Evolutionary conservation across 2,797 vertebrate genomes (phyloP), one percentile per base, ranked within the genome.

Genomic region (Sphaeramia orbicularis): DNA sequence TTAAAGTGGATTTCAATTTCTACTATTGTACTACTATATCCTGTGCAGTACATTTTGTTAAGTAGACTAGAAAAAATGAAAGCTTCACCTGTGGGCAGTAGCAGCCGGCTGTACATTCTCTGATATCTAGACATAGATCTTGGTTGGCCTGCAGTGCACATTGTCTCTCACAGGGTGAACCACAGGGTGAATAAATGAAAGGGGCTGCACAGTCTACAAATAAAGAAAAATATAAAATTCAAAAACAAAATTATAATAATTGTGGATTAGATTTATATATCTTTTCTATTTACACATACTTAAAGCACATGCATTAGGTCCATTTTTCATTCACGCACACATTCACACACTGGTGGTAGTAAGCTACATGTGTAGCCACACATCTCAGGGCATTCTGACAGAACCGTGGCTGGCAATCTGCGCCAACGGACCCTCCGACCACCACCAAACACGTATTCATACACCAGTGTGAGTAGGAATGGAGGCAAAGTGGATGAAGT

Each of bases 41-140:
- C 15, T 54, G 30, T 32, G 30, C 30, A 32, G 3, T 27, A 11
- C 11, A 35, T 10, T n/a, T 0, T 27, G 14, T 12, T 52, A 40
- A 15, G 38, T 4, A 58, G 8, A 53, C 1, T 1, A 12, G 13
- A 10, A 7, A 0, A 12, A 15, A 21, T 45, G 0, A 44, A 44
- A 24, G 19, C 13, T 15, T 62, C 10, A 96, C 96, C 96, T 94
- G 69, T 0, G 95, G 95, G 79, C 97, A 98, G 91, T 96, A 96
- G 83, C 97, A 98, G 61, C 96, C 96, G 0, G 95, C 92, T 12
- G 90, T 93, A 66, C 97, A 97, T 36, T 83, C 81, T 0, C 63
- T 78, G 30, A 78, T 80, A 2, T 86, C 92, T 2, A 50, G 63
- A 79, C 96, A 97, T 38, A 85, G 78, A 16, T 86, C 80, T 1